Percentiles rank a stretch among this genome's conserved stretches.
Conservation (phyloP, 2,113 vertebrate genomes). For the Pangasianodon gigas region DNA sequence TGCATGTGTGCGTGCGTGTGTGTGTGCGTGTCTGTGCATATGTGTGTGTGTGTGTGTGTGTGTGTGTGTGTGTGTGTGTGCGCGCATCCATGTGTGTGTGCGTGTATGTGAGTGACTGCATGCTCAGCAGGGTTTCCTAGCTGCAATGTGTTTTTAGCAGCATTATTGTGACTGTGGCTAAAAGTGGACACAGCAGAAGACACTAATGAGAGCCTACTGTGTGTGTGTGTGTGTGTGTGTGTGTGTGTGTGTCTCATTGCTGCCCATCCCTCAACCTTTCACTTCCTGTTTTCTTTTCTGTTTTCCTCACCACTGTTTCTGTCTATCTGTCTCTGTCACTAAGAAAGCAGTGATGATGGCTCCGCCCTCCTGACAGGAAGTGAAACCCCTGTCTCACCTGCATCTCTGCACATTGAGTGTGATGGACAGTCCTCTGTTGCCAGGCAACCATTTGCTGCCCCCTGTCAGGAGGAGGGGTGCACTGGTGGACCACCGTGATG, state of each 20-base stretch:
- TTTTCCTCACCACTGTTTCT: not conserved
- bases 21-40: not conserved
- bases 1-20: not conserved
- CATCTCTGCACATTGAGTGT: not conserved
- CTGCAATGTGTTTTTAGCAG: not conserved
- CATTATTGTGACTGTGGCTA: constrained; percentile 14
- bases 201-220: not conserved
- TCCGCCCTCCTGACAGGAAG: constrained; percentile 63
- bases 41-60: constrained; percentile 31
- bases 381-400: not conserved
- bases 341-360: constrained; percentile 66
- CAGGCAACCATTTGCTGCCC: constrained; percentile 60
- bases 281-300: not conserved
- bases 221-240: constrained; percentile 43
- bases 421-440: constrained; percentile 57
- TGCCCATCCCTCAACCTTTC: not conserved
- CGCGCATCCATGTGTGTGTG: not conserved
- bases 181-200: not conserved
- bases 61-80: constrained; percentile 38
- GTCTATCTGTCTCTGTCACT: constrained; percentile 27
- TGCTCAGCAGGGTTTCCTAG: constrained; percentile 2
- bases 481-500: constrained; percentile 82
- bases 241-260: constrained; percentile 37
- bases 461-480: constrained; percentile 76
- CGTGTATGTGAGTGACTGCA: not conserved